Conservation (phyloP, 2,113 vertebrate species). For the Nothobranchius furzeri region DNA sequence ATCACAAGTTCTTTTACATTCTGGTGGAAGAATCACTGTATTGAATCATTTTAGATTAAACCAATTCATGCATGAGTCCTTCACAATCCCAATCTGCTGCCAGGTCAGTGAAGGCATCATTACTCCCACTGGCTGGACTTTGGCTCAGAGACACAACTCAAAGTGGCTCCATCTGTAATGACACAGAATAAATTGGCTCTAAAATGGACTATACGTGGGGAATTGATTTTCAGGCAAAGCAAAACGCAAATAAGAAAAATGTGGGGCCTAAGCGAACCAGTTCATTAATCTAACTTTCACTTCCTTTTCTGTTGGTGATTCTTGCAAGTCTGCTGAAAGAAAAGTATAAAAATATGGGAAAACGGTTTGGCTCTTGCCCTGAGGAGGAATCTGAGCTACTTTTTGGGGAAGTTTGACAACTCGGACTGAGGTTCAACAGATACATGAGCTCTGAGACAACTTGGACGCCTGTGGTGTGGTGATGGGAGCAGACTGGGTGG, state of each 20-base stretch:
- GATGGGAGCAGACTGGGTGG: slow-evolving; percentile 27
- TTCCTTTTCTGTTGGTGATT: too few species aligned
- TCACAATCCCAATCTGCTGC: too few species aligned
- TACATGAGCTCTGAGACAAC: slow-evolving; percentile 17
- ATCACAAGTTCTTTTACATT: too few species aligned
- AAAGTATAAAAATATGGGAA: background rate
- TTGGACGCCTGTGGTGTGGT: slow-evolving; percentile 13
- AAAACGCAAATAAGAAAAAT: background rate
- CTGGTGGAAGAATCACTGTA: too few species aligned
- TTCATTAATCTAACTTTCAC: too few species aligned
- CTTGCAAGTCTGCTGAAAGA: background rate
- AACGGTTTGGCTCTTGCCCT: slow-evolving; percentile 29
- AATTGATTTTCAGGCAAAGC: background rate
- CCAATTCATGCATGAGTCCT: too few species aligned
- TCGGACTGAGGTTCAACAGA: slow-evolving; percentile 7
- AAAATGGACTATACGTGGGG: background rate
- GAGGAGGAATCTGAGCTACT: slow-evolving; percentile 16
- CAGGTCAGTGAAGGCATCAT: too few species aligned
- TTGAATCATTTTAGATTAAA: too few species aligned
- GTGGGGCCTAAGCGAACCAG: too few species aligned
- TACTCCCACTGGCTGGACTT: background rate
- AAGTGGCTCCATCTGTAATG: background rate
- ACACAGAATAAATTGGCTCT: background rate
- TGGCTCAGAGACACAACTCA: background rate
- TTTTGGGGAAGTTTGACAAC: slow-evolving; percentile 16